Percentiles rank a stretch among this genome's conserved stretches.
Evolutionary conservation across 2,797 vertebrate species (phyloP).

Genomic region (Chaenodraco wilsoni): DNA sequence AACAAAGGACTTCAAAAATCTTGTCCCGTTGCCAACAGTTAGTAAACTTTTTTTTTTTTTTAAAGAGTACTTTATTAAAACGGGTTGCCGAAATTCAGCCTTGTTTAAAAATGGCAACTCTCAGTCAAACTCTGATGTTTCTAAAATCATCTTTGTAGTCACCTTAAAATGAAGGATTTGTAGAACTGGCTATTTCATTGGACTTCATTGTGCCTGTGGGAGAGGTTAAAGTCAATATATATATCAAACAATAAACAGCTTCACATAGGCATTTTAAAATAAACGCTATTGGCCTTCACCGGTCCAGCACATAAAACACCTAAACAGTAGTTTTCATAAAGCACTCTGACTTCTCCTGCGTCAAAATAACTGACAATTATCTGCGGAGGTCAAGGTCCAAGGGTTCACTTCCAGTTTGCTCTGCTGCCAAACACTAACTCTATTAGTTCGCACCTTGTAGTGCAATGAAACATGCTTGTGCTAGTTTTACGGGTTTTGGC

Average conservation of each 20-base stretch:
- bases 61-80: neutral
- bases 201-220: constrained; percentile 52
- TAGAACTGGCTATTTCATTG: constrained; percentile 50
- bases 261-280: constrained; percentile 52
- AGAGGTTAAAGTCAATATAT: constrained; percentile 67
- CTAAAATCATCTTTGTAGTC: constrained; percentile 35
- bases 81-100: neutral
- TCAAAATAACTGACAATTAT: constrained; percentile 60
- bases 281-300: constrained; percentile 44
- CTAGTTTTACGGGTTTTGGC: constrained; percentile 79
- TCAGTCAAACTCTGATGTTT: constrained; percentile 13
- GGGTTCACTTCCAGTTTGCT: constrained; percentile 53
- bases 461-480: constrained; percentile 76
- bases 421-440: constrained; percentile 61
- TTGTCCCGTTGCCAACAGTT: neutral
- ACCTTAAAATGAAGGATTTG: constrained; percentile 38
- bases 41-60: neutral
- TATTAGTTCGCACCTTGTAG: constrained; percentile 75
- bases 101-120: neutral
- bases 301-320: constrained; percentile 51
- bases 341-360: constrained; percentile 29
- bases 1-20: too few relatives aligned
- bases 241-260: constrained; percentile 71
- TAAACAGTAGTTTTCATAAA: constrained; percentile 49
- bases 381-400: constrained; percentile 53